A percentile compares a stretch with the other conserved stretches of the same genome.
phyloP scores from a whole-genome alignment of 1,140 invertebrate species.

The Matsumurasca onukii region DNA sequence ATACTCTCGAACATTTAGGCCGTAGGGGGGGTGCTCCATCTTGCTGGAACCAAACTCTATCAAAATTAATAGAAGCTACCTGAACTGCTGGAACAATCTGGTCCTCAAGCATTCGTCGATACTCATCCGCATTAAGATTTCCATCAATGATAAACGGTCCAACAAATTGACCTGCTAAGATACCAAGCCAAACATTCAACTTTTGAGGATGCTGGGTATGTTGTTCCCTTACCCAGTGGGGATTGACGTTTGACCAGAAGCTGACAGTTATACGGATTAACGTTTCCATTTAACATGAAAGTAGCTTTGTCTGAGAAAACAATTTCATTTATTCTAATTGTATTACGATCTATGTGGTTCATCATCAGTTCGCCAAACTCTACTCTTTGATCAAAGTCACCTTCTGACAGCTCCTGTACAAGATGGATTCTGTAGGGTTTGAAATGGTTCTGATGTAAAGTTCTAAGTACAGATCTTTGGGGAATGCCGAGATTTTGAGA shows the following conservation, averaged over 20 bases:
- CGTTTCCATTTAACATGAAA: constrained; percentile 22
- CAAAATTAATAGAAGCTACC: neutral
- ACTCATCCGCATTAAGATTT: neutral
- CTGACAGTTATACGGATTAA: constrained; percentile 4
- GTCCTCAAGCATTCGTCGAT: neutral
- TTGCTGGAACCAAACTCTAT: constrained; percentile 8
- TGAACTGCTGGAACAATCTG: neutral
- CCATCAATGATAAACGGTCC: neutral
- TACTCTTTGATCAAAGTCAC: neutral
- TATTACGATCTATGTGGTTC: neutral
- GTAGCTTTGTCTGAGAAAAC: constrained; percentile 19
- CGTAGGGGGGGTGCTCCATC: neutral
- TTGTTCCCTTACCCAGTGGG: neutral
- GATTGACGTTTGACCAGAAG: neutral
- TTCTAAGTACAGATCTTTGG: neutral
- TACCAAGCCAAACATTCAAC: neutral
- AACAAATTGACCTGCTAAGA: neutral
- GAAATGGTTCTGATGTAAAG: neutral
- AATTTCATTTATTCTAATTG: constrained; percentile 25
- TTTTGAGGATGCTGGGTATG: neutral
- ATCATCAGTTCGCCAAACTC: constrained; percentile 14
- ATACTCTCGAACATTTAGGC: neutral
- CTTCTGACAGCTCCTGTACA: neutral
- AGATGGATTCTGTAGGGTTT: constrained; percentile 7
- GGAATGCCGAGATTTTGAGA: neutral